Evolutionary conservation across 2,113 vertebrate genomes (phyloP).

Genomic region (Ophiodon elongatus): DNA sequence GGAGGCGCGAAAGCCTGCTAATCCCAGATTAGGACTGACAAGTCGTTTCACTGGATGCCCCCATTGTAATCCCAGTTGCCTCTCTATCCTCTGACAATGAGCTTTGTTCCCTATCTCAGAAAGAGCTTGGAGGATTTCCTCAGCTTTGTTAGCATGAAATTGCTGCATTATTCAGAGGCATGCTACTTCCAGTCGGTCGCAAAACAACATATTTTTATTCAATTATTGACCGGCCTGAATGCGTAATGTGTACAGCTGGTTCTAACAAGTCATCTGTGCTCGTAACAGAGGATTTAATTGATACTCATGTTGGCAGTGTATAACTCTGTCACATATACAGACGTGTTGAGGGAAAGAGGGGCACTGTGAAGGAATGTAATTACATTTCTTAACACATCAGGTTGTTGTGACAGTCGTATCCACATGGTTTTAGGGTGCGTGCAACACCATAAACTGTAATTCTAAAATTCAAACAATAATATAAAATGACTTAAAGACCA

Average conservation of each 20-base stretch:
- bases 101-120: conserved; percentile 70
- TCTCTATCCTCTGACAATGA: conserved; percentile 72
- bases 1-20: conserved; percentile 67
- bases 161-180: conserved; percentile 77
- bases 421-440: background rate
- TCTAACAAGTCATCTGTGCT: conserved; percentile 31
- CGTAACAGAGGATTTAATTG: conserved; percentile 16
- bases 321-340: background rate
- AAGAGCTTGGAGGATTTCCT: conserved; percentile 56
- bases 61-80: conserved; percentile 73
- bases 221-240: conserved; percentile 78
- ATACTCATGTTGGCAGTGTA: conserved; percentile 1
- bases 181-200: conserved; percentile 49
- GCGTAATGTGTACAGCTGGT: conserved; percentile 71
- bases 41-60: conserved; percentile 65
- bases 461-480: background rate
- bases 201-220: conserved; percentile 67
- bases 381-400: conserved; percentile 1
- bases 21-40: conserved; percentile 82
- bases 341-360: background rate
- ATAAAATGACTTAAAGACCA: background rate
- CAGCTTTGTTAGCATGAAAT: conserved; percentile 56
- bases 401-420: background rate
- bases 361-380: conserved; percentile 7
- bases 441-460: background rate